Percentiles rank a stretch among this genome's conserved stretches.
Evolutionary conservation across 2,113 vertebrate species (phyloP).

Genomic region (Xenopus borealis): DNA sequence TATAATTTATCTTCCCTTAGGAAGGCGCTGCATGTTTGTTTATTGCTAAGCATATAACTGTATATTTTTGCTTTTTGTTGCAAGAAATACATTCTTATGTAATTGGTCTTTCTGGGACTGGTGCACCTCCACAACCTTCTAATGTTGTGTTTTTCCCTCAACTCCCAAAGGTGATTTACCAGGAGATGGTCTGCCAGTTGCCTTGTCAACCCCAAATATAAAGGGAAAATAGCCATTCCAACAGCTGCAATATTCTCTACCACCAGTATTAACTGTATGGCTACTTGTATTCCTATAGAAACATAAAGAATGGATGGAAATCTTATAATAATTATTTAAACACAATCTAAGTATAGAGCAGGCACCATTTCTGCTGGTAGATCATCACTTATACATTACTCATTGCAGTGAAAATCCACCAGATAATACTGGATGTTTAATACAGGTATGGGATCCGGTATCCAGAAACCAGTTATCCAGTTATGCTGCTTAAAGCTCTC

Average conservation of each 20-base stretch:
- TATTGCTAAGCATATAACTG: slow-evolving; percentile 27
- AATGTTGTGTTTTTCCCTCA: slow-evolving; percentile 23
- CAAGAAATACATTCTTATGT: slow-evolving; percentile 25
- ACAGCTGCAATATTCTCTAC: background rate
- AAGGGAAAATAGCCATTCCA: background rate
- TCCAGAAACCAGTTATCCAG: too few relatives aligned
- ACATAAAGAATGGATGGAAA: too few relatives aligned
- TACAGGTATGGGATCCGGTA: too few relatives aligned
- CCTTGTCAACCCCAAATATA: slow-evolving; percentile 17
- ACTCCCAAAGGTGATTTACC: slow-evolving; percentile 30
- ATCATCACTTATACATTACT: too few relatives aligned
- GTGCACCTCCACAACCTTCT: slow-evolving; percentile 20
- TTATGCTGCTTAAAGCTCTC: too few relatives aligned
- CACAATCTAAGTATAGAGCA: too few relatives aligned
- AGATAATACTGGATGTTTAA: too few relatives aligned
- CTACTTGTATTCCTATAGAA: too few relatives aligned
- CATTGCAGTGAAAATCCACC: too few relatives aligned
- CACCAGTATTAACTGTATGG: too few relatives aligned
- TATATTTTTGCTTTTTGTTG: slow-evolving; percentile 18
- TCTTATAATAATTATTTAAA: too few relatives aligned
- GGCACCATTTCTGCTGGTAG: too few relatives aligned
- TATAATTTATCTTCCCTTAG: slow-evolving; percentile 15
- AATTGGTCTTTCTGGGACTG: slow-evolving; percentile 46
- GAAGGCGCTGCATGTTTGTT: slow-evolving; percentile 11
- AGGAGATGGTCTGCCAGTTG: slow-evolving; percentile 10